A percentile compares a stretch with the other conserved stretches of the same genome.
Conservation (phyloP, 2,797 vertebrate species). For the Erethizon dorsatum region DNA sequence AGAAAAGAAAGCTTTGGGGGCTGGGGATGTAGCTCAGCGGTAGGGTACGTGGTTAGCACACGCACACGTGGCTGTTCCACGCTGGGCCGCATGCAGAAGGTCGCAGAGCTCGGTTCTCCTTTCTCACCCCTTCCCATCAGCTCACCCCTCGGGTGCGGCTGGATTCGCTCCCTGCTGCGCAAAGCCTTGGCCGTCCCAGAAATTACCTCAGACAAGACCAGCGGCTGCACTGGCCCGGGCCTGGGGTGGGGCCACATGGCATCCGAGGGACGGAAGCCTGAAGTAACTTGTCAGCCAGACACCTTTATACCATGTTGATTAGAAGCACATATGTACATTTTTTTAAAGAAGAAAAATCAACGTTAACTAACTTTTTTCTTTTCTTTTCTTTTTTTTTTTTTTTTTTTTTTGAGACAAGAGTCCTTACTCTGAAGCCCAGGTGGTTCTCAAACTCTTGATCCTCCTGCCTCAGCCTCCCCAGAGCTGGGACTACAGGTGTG, state of each 20-base stretch:
- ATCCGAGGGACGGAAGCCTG: too few relatives aligned
- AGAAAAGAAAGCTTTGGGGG: too few relatives aligned
- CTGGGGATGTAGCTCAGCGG: background rate
- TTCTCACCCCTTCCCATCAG: background rate
- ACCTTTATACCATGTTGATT: too few relatives aligned
- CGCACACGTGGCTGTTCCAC: background rate
- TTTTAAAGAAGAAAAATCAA: too few relatives aligned
- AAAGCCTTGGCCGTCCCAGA: slow-evolving; percentile 34
- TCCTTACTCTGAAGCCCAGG: background rate
- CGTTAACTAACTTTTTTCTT: too few relatives aligned
- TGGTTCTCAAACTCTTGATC: background rate
- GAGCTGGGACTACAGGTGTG: too few relatives aligned
- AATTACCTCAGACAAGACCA: slow-evolving; percentile 36
- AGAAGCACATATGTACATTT: too few relatives aligned
- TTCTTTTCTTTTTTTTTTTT: too few relatives aligned
- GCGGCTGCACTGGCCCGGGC: background rate
- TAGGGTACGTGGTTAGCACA: background rate
- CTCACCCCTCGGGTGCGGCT: background rate
- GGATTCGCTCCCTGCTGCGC: slow-evolving; percentile 9
- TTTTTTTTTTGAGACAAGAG: too few relatives aligned
- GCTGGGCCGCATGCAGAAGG: background rate
- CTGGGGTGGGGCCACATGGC: too few relatives aligned
- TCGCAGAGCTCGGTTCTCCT: background rate
- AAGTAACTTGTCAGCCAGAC: too few relatives aligned
- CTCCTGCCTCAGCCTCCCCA: background rate